Base-by-base conservation (phyloP, 1,140 invertebrate species). In the Chironomus tepperi region DNA sequence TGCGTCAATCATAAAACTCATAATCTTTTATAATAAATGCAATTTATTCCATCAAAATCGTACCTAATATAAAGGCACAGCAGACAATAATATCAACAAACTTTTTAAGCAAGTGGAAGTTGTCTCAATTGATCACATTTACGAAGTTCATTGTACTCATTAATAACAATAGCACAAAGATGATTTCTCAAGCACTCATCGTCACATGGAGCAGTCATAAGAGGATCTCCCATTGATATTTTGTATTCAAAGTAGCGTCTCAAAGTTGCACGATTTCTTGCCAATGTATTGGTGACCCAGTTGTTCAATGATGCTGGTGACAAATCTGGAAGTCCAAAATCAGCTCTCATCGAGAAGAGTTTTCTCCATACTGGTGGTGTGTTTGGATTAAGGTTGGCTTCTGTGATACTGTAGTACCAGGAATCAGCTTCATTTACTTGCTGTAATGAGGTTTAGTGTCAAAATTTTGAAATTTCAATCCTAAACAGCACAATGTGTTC, bases 401-500 rank as follows among this genome's bases (percentile, higher is more conserved):
- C 83, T 0, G 90, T 92, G 7, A 95, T 77, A 81, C 95, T 91
- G 78, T 90, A 90, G 7, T 89, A 88, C 83, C 89, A 95, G n/a
- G 89, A 92, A 7, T 88, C 84, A 74, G 88, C 87, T 80, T 93
- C 89, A 65, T 87, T 77, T 10, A 81, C 79, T 19, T 77, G 75
- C 75, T 77, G 24, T 2, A 34, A 34, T 34, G 24, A 34, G 1
- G 5, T 2, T 34, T 2, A 34, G 5, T 34, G 5, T 5, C n/a
- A n/a, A n/a, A n/a, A n/a, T n/a, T n/a, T n/a, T n/a, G n/a, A n/a
- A n/a, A n/a, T n/a, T n/a, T n/a, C n/a, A n/a, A n/a, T n/a, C n/a
- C n/a, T n/a, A n/a, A n/a, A n/a, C n/a, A n/a, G n/a, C n/a, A n/a
- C n/a, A n/a, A n/a, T n/a, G n/a, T n/a, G n/a, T n/a, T n/a, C n/a